Percentiles rank a stretch among this genome's conserved stretches.
Evolutionary conservation across 2,888 invertebrate genomes (phyloP).

Genomic region (Scaptomyza caliginosa): DNA sequence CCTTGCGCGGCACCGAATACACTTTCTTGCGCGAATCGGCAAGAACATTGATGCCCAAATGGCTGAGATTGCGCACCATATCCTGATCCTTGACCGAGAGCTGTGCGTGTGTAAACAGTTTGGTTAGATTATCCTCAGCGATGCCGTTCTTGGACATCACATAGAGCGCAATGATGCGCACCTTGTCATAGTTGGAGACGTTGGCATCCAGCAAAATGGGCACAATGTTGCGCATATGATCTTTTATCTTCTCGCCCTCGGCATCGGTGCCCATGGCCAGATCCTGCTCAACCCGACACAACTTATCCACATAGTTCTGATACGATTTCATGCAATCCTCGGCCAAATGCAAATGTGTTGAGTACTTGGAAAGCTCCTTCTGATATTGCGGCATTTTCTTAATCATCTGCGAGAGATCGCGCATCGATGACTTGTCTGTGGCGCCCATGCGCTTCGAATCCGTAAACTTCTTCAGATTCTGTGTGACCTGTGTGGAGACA

Average conservation of each 20-base stretch:
- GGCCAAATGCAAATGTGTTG: conserved; percentile 98
- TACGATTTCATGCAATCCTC: conserved; percentile 99
- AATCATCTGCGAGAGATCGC: conserved; percentile 99
- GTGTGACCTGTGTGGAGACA: conserved; percentile 99
- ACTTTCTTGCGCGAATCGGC: conserved; percentile 95
- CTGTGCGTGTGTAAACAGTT: conserved; percentile 98
- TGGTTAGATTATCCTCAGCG: conserved; percentile 98
- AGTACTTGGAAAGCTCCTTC: conserved; percentile 99
- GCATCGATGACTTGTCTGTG: conserved; percentile 96
- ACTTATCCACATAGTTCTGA: conserved; percentile 95
- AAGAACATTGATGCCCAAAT: conserved; percentile 96
- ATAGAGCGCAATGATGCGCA: conserved; percentile 98
- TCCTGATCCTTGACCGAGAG: conserved; percentile 96
- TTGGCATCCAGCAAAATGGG: conserved; percentile 96
- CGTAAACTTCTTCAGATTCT: conserved; percentile 98
- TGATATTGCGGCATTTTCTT: conserved; percentile 99
- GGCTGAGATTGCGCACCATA: conserved; percentile 96
- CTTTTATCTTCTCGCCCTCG: conserved; percentile 99
- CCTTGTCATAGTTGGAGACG: conserved; percentile 94
- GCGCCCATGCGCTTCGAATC: conserved; percentile 94
- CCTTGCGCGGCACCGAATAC: conserved; percentile 95
- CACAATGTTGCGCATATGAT: conserved; percentile 99
- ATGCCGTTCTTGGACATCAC: conserved; percentile 99
- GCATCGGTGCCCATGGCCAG: conserved; percentile 99
- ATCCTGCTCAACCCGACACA: conserved; percentile 99